Base-by-base conservation (phyloP, 2,797 vertebrate species). In the Etheostoma nigrum region DNA sequence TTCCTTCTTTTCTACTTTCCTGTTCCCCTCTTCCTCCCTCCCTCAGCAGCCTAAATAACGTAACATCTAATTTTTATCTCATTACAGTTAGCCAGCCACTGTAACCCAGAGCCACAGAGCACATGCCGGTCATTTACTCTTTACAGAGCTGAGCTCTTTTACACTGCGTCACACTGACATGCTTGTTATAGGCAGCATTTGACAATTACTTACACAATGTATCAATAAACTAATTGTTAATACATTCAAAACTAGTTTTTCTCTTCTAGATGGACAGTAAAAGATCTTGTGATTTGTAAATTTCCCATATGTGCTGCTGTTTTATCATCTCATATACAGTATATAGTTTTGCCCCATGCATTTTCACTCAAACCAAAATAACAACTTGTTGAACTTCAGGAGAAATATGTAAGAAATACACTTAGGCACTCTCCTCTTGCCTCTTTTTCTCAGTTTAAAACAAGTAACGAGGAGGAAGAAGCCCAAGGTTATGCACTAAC, bases 71-170 rank as follows among this genome's bases (percentile, higher is more conserved):
- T 92, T 90, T 84, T 71, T 76, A 76, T 64, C 68, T 75, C 76
- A 36, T 80, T 76, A 79, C 66, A 69, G 87, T 92, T 85, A 86
- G 51, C 90, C 91, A 88, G 88, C 69, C 65, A 42, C 78, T 67
- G 54, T 55, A 48, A 73, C 72, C 74, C 76, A 18, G 78, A 62
- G 69, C 33, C 40, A 47, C 67, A 60, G 47, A 83, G 33, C 55
- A 66, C 76, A 51, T 6, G 4, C 72, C 73, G 70, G 70, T 72
- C 48, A 42, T 83, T 65, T 72, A 54, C 61, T 73, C 44, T 58
- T 45, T n/a, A 59, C 36, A 44, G 27, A 51, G 21, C 73, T 19
- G 23, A 54, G 60, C 67, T 66, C 59, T 53, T 70, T 58, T 47
- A 63, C 65, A 54, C 62, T 67, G 70, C 71, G 54, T 77, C 62